phyloP scores from a whole-genome alignment of 2,797 vertebrate genomes.

The Rousettus madagascariensis region DNA sequence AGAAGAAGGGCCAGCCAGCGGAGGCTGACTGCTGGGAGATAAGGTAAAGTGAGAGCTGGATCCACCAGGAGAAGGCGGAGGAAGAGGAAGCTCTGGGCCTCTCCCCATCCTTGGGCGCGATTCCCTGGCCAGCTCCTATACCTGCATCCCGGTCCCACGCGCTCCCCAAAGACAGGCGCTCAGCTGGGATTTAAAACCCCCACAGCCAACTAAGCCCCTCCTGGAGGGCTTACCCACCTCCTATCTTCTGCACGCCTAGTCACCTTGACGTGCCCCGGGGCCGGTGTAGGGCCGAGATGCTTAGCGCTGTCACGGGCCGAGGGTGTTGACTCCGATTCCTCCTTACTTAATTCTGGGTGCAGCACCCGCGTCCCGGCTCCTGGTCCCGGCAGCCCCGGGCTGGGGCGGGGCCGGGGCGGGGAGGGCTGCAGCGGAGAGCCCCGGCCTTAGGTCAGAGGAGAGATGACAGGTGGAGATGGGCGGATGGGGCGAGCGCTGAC shows the following conservation, averaged over 20 bases:
- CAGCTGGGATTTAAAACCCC: not conserved
- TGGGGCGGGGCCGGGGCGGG: constrained; percentile 55
- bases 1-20: not conserved
- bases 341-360: constrained; percentile 63
- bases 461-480: not conserved
- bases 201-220: not conserved
- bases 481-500: not conserved
- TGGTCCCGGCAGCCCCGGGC: constrained; percentile 45
- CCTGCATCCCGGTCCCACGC: not conserved
- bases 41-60: not conserved
- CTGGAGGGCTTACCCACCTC: not conserved
- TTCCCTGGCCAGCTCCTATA: not conserved
- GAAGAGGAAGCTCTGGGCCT: not conserved
- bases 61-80: not conserved
- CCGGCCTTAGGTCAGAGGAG: not conserved
- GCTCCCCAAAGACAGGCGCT: not conserved
- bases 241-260: constrained; percentile 20
- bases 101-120: not conserved
- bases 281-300: not conserved
- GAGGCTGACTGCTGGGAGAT: not conserved
- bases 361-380: constrained; percentile 62
- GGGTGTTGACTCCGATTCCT: not conserved
- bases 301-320: not conserved
- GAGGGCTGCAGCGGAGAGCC: not conserved
- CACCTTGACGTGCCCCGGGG: constrained; percentile 73